These are phyloP conservation scores for Drosophila birchii DNA, from an alignment of 2,888 invertebrate species.

Conservation along the genomic window DNA sequence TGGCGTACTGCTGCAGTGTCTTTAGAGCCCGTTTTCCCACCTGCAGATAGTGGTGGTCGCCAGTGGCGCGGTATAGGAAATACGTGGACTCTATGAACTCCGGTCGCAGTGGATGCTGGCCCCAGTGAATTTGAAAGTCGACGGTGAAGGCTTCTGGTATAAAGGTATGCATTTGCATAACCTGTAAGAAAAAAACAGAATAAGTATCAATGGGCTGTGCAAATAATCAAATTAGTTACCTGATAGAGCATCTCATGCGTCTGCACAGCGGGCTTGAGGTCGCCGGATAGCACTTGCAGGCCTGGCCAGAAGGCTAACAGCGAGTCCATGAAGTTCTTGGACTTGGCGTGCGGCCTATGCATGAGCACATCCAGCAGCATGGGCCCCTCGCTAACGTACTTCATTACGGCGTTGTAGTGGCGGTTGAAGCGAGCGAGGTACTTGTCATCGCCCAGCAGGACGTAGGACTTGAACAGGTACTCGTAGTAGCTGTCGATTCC, in stretches of 20 bases:
- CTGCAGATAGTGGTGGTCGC: slow-evolving; percentile 97
- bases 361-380: slow-evolving; percentile 97
- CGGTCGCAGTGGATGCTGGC: slow-evolving; percentile 97
- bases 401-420: slow-evolving; percentile 98
- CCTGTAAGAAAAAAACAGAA: slow-evolving; percentile 88
- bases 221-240: slow-evolving; percentile 85
- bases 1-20: slow-evolving; percentile 94
- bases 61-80: slow-evolving; percentile 97
- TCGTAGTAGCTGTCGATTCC: slow-evolving; percentile 99
- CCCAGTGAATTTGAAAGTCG: slow-evolving; percentile 99
- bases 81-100: slow-evolving; percentile 99
- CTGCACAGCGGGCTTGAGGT: slow-evolving; percentile 98
- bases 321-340: slow-evolving; percentile 98
- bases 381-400: slow-evolving; percentile 96
- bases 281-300: slow-evolving; percentile 94
- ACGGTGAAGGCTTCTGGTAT: slow-evolving; percentile 99
- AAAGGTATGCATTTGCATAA: slow-evolving; percentile 98
- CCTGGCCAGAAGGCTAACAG: slow-evolving; percentile 99
- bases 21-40: slow-evolving; percentile 94
- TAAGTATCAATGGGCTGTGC: neutral
- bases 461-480: slow-evolving; percentile 98
- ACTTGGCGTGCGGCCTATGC: slow-evolving; percentile 97
- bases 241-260: slow-evolving; percentile 99
- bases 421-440: slow-evolving; percentile 97
- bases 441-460: slow-evolving; percentile 96